Conservation (phyloP, 1,140 invertebrate species). For the Sinonovacula constricta region DNA sequence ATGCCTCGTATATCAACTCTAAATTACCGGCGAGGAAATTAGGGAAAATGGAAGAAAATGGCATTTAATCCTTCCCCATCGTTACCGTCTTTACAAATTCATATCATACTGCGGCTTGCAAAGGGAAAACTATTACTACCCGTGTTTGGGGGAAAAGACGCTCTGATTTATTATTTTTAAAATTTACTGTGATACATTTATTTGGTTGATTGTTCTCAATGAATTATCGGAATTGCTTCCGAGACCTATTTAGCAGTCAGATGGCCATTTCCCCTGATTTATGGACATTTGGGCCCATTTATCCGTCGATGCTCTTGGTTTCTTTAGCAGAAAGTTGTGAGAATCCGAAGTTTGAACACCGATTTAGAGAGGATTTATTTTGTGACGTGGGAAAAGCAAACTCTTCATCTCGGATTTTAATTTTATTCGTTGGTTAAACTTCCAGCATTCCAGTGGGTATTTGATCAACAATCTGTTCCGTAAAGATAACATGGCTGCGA, state of each 20-base stretch:
- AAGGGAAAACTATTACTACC: conserved; percentile 27
- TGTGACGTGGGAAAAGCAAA: background rate
- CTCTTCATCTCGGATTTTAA: no score
- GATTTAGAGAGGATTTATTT: background rate
- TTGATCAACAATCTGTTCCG: no score
- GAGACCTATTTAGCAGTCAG: conserved; percentile 27
- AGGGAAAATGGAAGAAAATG: conserved; percentile 8
- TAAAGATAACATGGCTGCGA: conserved; percentile 15
- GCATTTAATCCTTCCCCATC: conserved; percentile 9
- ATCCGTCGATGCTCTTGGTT: conserved; percentile 22
- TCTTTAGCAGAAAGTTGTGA: conserved; percentile 7
- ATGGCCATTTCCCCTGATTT: conserved; percentile 46
- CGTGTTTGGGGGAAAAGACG: conserved; percentile 29
- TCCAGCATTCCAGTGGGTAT: no score
- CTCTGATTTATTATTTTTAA: conserved; percentile 49
- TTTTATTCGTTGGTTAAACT: no score
- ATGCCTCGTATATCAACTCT: conserved; percentile 37
- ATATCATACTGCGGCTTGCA: conserved; percentile 3
- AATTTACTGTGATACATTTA: conserved; percentile 50
- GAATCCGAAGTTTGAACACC: conserved; percentile 3
- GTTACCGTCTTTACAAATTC: background rate
- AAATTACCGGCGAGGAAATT: background rate
- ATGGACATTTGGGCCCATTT: conserved; percentile 38
- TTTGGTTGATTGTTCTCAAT: conserved; percentile 48
- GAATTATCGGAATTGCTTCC: conserved; percentile 28